Evolutionary conservation across 2,113 vertebrate genomes (phyloP).

Genomic region (Oncorhynchus keta): DNA sequence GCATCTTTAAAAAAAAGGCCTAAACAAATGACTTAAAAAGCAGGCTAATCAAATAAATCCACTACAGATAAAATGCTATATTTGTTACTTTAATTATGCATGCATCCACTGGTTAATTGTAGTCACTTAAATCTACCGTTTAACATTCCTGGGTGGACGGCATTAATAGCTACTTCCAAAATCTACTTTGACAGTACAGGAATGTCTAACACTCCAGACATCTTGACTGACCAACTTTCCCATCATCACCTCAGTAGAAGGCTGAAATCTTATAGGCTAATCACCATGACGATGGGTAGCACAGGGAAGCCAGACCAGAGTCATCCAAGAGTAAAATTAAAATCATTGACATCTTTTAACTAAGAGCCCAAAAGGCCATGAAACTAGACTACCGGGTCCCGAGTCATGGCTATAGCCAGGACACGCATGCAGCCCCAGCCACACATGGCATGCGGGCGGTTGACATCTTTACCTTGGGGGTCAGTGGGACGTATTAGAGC

Average conservation of each 20-base stretch:
- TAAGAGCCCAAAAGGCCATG: neutral
- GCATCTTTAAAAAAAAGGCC: neutral
- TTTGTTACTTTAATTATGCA: too few species aligned
- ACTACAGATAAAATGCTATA: too few species aligned
- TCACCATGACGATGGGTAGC: neutral
- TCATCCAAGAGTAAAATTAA: neutral
- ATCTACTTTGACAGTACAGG: too few species aligned
- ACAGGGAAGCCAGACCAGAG: neutral
- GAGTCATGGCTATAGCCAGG: neutral
- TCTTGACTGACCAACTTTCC: neutral
- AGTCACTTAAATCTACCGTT: too few species aligned
- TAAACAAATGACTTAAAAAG: neutral
- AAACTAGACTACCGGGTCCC: neutral
- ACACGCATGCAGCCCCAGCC: neutral
- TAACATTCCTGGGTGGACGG: too few species aligned
- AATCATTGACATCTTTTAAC: neutral
- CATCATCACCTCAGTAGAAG: neutral
- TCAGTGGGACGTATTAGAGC: constrained; percentile 28
- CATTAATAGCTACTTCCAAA: too few species aligned
- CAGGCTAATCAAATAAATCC: neutral
- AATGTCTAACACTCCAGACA: too few species aligned
- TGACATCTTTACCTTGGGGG: constrained; percentile 57
- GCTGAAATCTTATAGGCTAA: neutral
- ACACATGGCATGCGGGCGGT: neutral
- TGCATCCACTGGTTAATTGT: too few species aligned